Evolutionary conservation across 2,113 vertebrate species (phyloP).

Genomic region (Stegastes partitus): DNA sequence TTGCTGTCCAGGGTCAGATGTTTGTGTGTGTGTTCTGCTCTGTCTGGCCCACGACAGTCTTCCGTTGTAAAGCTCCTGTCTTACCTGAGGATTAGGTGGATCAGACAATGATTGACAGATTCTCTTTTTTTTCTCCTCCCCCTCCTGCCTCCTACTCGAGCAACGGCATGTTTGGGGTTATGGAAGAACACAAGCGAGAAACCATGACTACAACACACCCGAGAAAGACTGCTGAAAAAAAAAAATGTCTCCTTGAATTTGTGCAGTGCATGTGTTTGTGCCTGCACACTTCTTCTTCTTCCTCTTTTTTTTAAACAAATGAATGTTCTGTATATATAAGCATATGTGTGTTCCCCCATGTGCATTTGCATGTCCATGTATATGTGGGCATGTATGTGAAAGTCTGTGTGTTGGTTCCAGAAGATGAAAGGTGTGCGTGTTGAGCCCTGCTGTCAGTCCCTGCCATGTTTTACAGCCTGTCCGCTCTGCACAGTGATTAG

Average conservation of each 20-base stretch:
- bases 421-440: conserved; percentile 79
- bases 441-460: conserved; percentile 82
- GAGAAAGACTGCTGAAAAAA: conserved; percentile 57
- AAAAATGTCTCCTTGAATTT: conserved; percentile 45
- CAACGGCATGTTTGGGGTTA: conserved; percentile 64
- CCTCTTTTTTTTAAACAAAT: conserved; percentile 4
- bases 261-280: conserved; percentile 3
- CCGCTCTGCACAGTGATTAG: conserved; percentile 81
- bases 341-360: conserved; percentile 28
- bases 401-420: conserved; percentile 48
- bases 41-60: conserved; percentile 68
- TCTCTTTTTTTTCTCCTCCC: conserved; percentile 29
- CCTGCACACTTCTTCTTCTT: not conserved
- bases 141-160: conserved; percentile 25
- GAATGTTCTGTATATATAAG: conserved; percentile 4
- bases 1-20: conserved; percentile 51
- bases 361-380: conserved; percentile 32
- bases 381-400: conserved; percentile 37
- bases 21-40: conserved; percentile 41
- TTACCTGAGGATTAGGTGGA: conserved; percentile 84
- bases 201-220: conserved; percentile 53
- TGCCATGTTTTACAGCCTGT: conserved; percentile 84
- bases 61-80: conserved; percentile 77
- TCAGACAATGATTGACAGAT: conserved; percentile 81
- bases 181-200: conserved; percentile 64